Evolutionary conservation across 1,140 invertebrate species (phyloP), one percentile per base, ranked within the genome.

Genomic region (Macrotrachela quadricornifera): DNA sequence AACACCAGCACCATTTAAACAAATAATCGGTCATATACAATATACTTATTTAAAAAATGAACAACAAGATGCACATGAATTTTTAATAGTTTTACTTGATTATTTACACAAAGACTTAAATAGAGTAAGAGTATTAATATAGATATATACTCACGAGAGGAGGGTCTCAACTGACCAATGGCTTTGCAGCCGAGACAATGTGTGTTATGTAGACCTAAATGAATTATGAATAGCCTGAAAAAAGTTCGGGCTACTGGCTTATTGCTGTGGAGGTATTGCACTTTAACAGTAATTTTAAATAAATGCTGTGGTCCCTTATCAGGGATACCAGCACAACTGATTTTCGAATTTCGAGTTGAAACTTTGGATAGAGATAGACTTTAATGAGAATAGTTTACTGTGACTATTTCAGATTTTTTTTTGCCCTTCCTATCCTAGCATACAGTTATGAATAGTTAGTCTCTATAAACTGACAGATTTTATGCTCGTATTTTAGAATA

Each of bases 21-120:
- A 43, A 13, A 30, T 54, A 14, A 37, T 54, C 36, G 41, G 43
- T 11, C 47, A 55, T n/a, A 50, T 54, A 8, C 2, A 30, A 4
- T 2, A 30, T 2, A 30, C 21, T 30, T 30, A 30, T 30, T 30
- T 30, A 8, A 30, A 30, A 30, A 76, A 76, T 59, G 79, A 85
- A 54, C 88, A 94, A 63, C 88, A 94, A 65, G 88, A 95, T 66
- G 85, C 86, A 0, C 86, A 94, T 65, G 88, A 95, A 65, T 90
- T 94, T 64, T 75, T 92, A 1, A 80, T 80, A 15, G 83, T 87
- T 59, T 72, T 92, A 6, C 75, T 92, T 66, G 85, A 91, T 60
- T 84, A 81, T 75, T 73, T 92, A 57, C 85, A 91, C 62, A 81
- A 85, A 58, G 86, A 90, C 61, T 70, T 92, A 36, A 82, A 81